Conservation (phyloP, 2,113 vertebrate species). For the Tupaia chinensis region DNA sequence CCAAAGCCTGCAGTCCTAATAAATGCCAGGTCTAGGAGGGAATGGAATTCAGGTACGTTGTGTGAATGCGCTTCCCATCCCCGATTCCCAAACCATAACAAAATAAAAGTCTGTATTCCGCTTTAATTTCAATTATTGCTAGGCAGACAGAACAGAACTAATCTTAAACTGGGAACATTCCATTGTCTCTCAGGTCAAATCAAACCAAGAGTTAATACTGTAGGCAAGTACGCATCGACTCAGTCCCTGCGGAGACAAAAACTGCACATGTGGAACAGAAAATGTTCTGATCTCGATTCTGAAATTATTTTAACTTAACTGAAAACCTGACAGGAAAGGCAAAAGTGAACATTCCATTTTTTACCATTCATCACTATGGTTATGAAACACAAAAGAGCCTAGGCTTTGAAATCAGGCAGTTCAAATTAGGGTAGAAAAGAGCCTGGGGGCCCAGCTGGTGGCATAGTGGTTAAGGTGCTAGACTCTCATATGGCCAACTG, state of each 20-base stretch:
- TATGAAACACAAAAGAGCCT: neutral
- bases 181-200: neutral
- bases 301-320: conserved; percentile 57
- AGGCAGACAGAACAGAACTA: neutral
- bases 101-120: conserved; percentile 10
- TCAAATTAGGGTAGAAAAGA: conserved; percentile 36
- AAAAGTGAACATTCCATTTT: neutral
- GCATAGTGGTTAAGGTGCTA: no score
- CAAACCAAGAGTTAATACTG: neutral
- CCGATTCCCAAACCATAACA: neutral
- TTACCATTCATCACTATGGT: neutral
- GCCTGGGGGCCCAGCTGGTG: neutral
- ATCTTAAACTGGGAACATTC: neutral
- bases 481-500: no score
- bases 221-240: neutral
- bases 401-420: conserved; percentile 22
- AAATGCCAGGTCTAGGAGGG: neutral
- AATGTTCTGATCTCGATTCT: conserved; percentile 45
- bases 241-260: neutral
- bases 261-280: neutral
- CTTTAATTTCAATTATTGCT: conserved; percentile 17
- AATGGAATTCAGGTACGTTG: neutral
- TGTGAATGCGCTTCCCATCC: neutral
- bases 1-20: neutral
- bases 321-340: conserved; percentile 39